Conservation (phyloP, 2,888 invertebrate species). For the Tromatobia lineatoria region DNA sequence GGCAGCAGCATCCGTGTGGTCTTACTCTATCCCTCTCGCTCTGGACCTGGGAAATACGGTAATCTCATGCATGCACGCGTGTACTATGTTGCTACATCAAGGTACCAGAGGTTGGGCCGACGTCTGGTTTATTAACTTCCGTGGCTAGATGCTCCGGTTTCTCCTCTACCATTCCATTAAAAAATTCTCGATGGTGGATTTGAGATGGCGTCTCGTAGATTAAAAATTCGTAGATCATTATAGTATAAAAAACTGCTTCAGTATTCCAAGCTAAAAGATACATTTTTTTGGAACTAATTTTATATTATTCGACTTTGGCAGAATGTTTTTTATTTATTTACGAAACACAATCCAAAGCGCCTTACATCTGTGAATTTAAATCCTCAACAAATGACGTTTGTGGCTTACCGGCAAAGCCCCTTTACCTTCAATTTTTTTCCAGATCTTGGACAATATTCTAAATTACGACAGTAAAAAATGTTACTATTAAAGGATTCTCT, state of each 20-base stretch:
- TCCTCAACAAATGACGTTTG: too few species aligned
- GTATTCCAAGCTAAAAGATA: too few species aligned
- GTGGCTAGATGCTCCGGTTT: constrained; percentile 29
- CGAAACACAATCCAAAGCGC: too few species aligned
- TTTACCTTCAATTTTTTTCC: too few species aligned
- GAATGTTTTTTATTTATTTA: too few species aligned
- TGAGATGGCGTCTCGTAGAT: background rate
- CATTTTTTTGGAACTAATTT: too few species aligned
- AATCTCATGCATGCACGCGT: constrained; percentile 65
- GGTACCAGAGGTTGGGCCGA: constrained; percentile 43
- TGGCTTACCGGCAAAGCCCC: too few species aligned
- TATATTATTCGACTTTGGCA: too few species aligned
- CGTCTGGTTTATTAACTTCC: constrained; percentile 62
- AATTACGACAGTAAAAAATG: too few species aligned
- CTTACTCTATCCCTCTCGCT: constrained; percentile 29
- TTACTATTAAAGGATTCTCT: too few species aligned
- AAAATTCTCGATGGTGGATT: background rate
- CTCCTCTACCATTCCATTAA: background rate
- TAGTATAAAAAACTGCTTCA: background rate
- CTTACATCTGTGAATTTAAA: too few species aligned
- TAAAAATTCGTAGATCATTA: background rate
- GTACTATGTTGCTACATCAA: constrained; percentile 53
- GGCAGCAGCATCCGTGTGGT: constrained; percentile 54
- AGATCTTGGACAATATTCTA: too few species aligned
- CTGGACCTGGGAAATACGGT: constrained; percentile 60